These are phyloP conservation scores for Sardinella longiceps DNA, from an alignment of 2,797 vertebrate species.

Conservation along the genomic window DNA sequence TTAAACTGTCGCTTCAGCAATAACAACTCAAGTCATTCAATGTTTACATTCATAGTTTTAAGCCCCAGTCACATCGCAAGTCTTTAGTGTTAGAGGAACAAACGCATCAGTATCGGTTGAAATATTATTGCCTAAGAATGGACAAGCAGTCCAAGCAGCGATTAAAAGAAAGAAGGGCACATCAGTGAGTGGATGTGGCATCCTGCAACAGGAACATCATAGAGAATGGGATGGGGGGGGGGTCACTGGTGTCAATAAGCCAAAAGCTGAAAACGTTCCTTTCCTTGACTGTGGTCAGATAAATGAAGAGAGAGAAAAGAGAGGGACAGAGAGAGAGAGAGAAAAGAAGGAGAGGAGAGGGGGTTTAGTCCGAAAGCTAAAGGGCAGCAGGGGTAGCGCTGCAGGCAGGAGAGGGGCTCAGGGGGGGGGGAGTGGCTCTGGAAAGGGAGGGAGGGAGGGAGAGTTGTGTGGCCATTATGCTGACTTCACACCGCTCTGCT, in stretches of 20 bases:
- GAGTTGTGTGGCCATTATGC: slow-evolving; percentile 7
- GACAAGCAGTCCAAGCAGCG: slow-evolving; percentile 40
- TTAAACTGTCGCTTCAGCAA: neutral
- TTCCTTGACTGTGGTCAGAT: neutral
- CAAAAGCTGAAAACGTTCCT: neutral
- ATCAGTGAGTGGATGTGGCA: slow-evolving; percentile 11
- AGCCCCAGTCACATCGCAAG: neutral
- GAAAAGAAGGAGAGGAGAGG: neutral
- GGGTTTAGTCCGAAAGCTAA: neutral
- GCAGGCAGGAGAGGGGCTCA: neutral
- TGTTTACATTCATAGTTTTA: neutral
- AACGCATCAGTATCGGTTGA: slow-evolving; percentile 4
- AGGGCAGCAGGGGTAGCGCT: neutral
- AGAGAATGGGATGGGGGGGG: neutral
- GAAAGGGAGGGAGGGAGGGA: neutral
- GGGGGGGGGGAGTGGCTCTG: neutral
- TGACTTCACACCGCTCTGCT: slow-evolving; percentile 24
- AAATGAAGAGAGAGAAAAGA: neutral
- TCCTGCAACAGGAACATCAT: slow-evolving; percentile 14
- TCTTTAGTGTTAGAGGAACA: neutral
- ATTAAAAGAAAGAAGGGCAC: slow-evolving; percentile 28
- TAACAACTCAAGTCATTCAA: neutral
- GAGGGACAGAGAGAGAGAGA: neutral
- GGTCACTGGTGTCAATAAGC: neutral
- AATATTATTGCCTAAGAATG: slow-evolving; percentile 48